Conservation (phyloP, 2,888 invertebrate genomes). For the Lissocephala sabroskyi region DNA sequence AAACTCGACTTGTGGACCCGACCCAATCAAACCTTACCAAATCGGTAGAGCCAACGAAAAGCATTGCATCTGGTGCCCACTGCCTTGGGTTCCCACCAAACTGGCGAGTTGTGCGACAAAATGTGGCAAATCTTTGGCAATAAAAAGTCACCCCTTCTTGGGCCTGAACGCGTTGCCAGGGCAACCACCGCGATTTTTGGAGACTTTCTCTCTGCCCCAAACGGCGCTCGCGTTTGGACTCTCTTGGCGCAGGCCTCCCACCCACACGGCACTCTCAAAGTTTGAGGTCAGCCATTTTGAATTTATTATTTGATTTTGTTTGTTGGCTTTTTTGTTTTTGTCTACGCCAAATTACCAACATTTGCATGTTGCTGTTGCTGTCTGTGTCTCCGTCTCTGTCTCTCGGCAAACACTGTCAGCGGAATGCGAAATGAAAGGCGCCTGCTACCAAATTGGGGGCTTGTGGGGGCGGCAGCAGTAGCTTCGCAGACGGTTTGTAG, state of each 20-base stretch:
- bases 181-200: slow-evolving; percentile 38
- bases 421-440: slow-evolving; percentile 25
- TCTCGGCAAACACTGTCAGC: slow-evolving; percentile 3
- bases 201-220: slow-evolving; percentile 25
- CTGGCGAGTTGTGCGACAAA: too few relatives aligned
- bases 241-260: slow-evolving; percentile 30
- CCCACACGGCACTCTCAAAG: slow-evolving; percentile 6
- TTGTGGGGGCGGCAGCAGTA: too few relatives aligned
- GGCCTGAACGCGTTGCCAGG: slow-evolving; percentile 22
- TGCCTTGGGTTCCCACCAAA: slow-evolving; percentile 50
- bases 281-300: slow-evolving; percentile 55
- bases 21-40: slow-evolving; percentile 39
- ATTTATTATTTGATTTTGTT: slow-evolving; percentile 34
- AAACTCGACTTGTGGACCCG: too few relatives aligned
- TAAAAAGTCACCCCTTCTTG: neutral
- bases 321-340: slow-evolving; percentile 7
- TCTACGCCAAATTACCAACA: slow-evolving; percentile 15
- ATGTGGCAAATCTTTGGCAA: neutral
- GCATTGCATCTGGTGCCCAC: slow-evolving; percentile 64
- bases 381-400: neutral
- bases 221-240: slow-evolving; percentile 12
- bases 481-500: slow-evolving; percentile 48
- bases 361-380: too few relatives aligned
- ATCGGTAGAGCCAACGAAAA: slow-evolving; percentile 49
- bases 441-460: slow-evolving; percentile 31